Base-by-base conservation (phyloP, 2,888 invertebrate species). In the Troides helena region DNA sequence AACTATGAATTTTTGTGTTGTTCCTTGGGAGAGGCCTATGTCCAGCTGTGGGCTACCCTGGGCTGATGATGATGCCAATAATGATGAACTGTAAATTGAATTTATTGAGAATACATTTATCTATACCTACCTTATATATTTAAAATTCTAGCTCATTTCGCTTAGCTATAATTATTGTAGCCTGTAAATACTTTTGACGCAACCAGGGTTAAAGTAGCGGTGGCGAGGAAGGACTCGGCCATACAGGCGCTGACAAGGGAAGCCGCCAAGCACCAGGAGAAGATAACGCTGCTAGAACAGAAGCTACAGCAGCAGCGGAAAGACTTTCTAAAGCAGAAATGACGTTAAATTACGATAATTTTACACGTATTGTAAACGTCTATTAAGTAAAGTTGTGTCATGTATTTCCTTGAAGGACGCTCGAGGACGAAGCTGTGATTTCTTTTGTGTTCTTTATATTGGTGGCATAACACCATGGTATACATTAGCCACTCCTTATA, bases 291-390 rank as follows among this genome's bases (percentile, higher is more conserved):
- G 73, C 84, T 97, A 71, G 97, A 97, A 83, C 97, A 88, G 84
- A 97, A 97, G 76, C 84, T 97, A 70, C 95, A 97, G 77, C 96
- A 96, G 77, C 96, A 97, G 83, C 90, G 96, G 68, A 96, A 95
- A 78, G 96, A 96, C 80, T 96, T 89, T 64, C 83, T 93, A 46
- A 89, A 89, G 72, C 87, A 91, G 39, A 92, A 92, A 78, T 92
- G 74, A 93, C 30, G 18, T 58, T 58, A 23, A 58, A 23, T 10
- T 21, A 25, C 23, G 57, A 53, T n/a, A n/a, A 18, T n/a, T 53
- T 53, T 53, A 53, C 18, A 53, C 53, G n/a, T 53, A n/a, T 18
- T 53, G 5, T 50, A 50, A 46, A 14, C 46, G 46, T 46, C 46
- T 46, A 14, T 14, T 53, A 53, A 53, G 53, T n/a, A 6, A 53